Conservation (phyloP, 2,888 invertebrate genomes). For the Acronicta aceris region DNA sequence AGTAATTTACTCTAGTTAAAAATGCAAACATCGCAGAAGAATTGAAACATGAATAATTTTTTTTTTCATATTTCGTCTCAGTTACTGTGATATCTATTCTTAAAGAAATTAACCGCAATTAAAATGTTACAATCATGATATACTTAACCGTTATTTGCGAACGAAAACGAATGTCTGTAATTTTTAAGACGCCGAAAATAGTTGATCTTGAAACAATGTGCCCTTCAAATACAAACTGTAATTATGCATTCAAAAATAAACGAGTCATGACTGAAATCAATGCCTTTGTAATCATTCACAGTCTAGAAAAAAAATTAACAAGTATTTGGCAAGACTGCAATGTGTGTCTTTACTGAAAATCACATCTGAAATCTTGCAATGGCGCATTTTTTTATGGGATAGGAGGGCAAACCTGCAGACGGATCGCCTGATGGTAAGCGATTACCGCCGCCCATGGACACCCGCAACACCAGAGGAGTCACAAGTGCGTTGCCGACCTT, state of each 20-base stretch:
- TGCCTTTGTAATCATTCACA: slow-evolving; percentile 9
- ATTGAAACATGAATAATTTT: too few relatives aligned
- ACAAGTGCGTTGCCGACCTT: too few relatives aligned
- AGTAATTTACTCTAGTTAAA: too few relatives aligned
- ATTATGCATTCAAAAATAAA: slow-evolving; percentile 21
- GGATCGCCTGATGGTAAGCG: too few relatives aligned
- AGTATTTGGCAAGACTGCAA: slow-evolving; percentile 41
- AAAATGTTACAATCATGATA: slow-evolving; percentile 37
- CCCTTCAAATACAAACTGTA: slow-evolving; percentile 30
- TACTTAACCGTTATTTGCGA: slow-evolving; percentile 18
- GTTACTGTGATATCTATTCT: too few relatives aligned
- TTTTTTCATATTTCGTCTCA: too few relatives aligned
- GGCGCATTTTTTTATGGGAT: too few relatives aligned
- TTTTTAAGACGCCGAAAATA: slow-evolving; percentile 24
- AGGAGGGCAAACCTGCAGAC: too few relatives aligned
- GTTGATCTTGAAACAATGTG: slow-evolving; percentile 19
- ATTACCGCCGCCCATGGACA: too few relatives aligned
- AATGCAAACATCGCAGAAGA: too few relatives aligned
- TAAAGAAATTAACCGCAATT: slow-evolving; percentile 24
- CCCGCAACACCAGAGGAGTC: too few relatives aligned
- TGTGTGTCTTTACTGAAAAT: not conserved
- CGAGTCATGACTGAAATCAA: slow-evolving; percentile 16
- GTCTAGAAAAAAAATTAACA: slow-evolving; percentile 19
- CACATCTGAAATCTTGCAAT: not conserved
- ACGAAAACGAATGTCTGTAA: not conserved